A percentile compares a stretch with the other conserved stretches of the same genome.
Evolutionary conservation across 2,797 vertebrate species (phyloP).

Genomic region (Myripristis murdjan): DNA sequence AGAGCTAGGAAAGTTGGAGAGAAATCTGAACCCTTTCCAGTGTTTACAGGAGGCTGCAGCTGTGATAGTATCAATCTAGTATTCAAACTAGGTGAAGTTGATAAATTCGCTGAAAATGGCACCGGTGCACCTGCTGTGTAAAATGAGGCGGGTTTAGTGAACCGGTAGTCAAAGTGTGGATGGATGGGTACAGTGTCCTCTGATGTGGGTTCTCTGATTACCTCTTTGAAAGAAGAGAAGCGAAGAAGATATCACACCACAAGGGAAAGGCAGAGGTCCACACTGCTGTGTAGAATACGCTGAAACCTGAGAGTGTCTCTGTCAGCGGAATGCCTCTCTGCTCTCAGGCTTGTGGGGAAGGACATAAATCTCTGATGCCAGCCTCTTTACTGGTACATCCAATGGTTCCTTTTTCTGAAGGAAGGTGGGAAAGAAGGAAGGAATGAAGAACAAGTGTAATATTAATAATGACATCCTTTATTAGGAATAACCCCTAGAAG

Average conservation of each 20-base stretch:
- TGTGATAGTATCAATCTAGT: neutral
- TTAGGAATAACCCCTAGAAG: no score
- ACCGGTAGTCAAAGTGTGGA: constrained; percentile 45
- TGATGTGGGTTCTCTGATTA: constrained; percentile 57
- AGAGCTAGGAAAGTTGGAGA: no score
- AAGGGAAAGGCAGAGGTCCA: constrained; percentile 29
- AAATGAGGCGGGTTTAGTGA: constrained; percentile 35
- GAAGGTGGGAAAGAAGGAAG: no score
- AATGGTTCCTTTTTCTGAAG: neutral
- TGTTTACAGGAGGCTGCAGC: no score
- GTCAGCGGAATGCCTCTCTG: constrained; percentile 13
- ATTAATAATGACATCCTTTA: no score
- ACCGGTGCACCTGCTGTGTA: constrained; percentile 29
- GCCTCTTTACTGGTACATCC: neutral
- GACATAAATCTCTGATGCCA: constrained; percentile 32
- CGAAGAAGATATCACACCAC: constrained; percentile 34
- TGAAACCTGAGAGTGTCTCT: constrained; percentile 53
- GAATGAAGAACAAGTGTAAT: neutral
- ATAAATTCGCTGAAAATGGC: constrained; percentile 25
- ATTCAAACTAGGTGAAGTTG: neutral
- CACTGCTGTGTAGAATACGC: constrained; percentile 15
- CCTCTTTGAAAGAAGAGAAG: constrained; percentile 52
- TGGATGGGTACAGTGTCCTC: constrained; percentile 34
- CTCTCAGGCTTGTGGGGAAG: neutral
- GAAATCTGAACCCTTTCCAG: no score